phyloP scores from a whole-genome alignment of 2,888 invertebrate species.

The Apeira syringaria region DNA sequence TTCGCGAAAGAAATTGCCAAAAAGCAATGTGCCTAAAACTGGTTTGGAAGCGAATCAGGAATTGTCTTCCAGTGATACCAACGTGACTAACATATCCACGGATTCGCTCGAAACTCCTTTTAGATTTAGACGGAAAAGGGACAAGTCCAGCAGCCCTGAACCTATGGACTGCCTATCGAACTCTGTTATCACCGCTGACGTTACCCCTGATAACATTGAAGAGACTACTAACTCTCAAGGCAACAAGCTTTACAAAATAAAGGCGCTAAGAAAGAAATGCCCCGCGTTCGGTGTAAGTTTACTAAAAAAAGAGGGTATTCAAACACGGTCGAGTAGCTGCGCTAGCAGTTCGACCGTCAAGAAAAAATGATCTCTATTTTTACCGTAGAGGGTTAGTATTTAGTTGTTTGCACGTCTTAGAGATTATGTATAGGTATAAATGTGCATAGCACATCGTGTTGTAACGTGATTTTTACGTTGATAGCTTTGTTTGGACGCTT shows the following conservation, averaged over 20 bases:
- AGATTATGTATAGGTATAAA: constrained; percentile 39
- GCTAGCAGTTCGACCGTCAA: constrained; percentile 69
- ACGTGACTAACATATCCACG: constrained; percentile 74
- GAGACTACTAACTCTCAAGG: constrained; percentile 77
- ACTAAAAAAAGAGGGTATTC: constrained; percentile 72
- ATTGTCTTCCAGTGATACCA: constrained; percentile 76
- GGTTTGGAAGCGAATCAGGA: constrained; percentile 65
- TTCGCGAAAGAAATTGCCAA: constrained; percentile 70
- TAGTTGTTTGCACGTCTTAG: constrained; percentile 38
- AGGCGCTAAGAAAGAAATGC: constrained; percentile 74
- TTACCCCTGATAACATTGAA: constrained; percentile 70
- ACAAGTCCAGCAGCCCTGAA: constrained; percentile 72
- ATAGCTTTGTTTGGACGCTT: constrained; percentile 41
- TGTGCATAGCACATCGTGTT: constrained; percentile 55
- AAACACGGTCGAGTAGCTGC: constrained; percentile 74
- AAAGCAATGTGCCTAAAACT: constrained; percentile 53
- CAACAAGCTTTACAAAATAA: constrained; percentile 76
- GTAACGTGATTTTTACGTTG: constrained; percentile 37
- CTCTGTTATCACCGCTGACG: constrained; percentile 70
- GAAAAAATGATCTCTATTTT: constrained; percentile 75
- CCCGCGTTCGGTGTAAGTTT: constrained; percentile 68
- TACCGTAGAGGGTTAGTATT: constrained; percentile 33
- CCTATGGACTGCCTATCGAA: constrained; percentile 74
- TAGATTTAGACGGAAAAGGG: constrained; percentile 72
- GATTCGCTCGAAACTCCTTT: constrained; percentile 75